Percentiles rank a stretch among this genome's conserved stretches.
Conservation (phyloP, 2,888 invertebrate species). For the Ophion ventricosus region DNA sequence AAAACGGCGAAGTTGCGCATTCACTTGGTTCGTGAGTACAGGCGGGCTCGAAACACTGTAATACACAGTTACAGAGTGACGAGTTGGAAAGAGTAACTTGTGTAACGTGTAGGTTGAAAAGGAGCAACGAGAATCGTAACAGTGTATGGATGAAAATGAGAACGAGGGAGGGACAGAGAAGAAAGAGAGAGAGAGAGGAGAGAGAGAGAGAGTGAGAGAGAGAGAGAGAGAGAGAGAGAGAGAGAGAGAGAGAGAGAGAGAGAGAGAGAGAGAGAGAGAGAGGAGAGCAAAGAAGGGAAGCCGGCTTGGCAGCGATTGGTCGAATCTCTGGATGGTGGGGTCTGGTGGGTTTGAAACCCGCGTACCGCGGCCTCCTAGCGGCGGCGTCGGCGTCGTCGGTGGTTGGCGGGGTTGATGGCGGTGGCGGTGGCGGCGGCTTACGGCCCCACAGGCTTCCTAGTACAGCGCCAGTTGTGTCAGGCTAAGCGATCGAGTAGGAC, state of each 20-base stretch:
- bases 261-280: constrained; percentile 34
- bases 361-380: constrained; percentile 67
- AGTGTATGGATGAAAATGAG: constrained; percentile 28
- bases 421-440: constrained; percentile 69
- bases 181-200: constrained; percentile 36
- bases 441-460: constrained; percentile 69
- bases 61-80: neutral
- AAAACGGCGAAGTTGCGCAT: constrained; percentile 46
- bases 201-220: constrained; percentile 29
- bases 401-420: constrained; percentile 69
- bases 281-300: constrained; percentile 43
- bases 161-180: constrained; percentile 21
- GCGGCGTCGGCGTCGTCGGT: constrained; percentile 53
- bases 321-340: constrained; percentile 63
- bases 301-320: constrained; percentile 76
- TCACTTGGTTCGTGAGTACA: constrained; percentile 42
- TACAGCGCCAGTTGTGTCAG: constrained; percentile 82
- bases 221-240: constrained; percentile 48
- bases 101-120: constrained; percentile 24
- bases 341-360: constrained; percentile 77
- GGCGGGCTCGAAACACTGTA: constrained; percentile 45
- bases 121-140: constrained; percentile 17
- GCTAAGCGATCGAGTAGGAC: constrained; percentile 83
- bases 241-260: constrained; percentile 30
- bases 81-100: constrained; percentile 31